Percentiles rank a stretch among this genome's conserved stretches.
These are phyloP conservation scores for Teleogryllus oceanicus DNA, from an alignment of 2,888 invertebrate genomes.

Conservation along the genomic window DNA sequence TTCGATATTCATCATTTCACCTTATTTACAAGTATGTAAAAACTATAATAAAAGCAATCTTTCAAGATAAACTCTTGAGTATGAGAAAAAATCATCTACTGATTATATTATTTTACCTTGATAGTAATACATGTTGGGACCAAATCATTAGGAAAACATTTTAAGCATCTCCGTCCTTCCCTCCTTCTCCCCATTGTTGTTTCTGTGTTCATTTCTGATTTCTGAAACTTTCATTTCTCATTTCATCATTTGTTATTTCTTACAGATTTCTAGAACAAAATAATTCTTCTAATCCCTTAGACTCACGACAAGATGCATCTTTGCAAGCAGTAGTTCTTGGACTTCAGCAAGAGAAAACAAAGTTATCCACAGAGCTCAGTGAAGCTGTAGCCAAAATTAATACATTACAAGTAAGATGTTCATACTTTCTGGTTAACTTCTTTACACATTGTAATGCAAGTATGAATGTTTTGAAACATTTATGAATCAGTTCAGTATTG, in stretches of 20 bases:
- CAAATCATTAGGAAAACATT: too few species aligned
- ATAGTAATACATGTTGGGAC: too few species aligned
- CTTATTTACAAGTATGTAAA: neutral
- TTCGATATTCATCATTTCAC: neutral
- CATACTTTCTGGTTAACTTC: too few species aligned
- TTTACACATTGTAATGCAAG: too few species aligned
- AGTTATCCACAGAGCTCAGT: slow-evolving; percentile 26
- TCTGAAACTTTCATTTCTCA: neutral
- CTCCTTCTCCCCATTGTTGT: too few species aligned
- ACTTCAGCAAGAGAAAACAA: slow-evolving; percentile 28
- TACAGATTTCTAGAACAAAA: slow-evolving; percentile 29
- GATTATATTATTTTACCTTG: too few species aligned
- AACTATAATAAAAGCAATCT: neutral
- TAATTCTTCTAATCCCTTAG: slow-evolving; percentile 12
- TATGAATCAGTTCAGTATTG: neutral
- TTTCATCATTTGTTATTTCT: neutral
- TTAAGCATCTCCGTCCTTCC: too few species aligned
- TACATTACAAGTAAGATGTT: slow-evolving; percentile 21
- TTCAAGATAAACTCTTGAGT: too few species aligned
- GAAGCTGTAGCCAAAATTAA: neutral
- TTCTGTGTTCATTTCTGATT: neutral
- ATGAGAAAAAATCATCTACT: too few species aligned
- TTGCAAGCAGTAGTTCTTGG: slow-evolving; percentile 22
- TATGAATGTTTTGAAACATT: neutral
- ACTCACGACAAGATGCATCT: slow-evolving; percentile 19